Base-by-base conservation (phyloP, 2,888 invertebrate species). In the Synanthedon vespiformis region DNA sequence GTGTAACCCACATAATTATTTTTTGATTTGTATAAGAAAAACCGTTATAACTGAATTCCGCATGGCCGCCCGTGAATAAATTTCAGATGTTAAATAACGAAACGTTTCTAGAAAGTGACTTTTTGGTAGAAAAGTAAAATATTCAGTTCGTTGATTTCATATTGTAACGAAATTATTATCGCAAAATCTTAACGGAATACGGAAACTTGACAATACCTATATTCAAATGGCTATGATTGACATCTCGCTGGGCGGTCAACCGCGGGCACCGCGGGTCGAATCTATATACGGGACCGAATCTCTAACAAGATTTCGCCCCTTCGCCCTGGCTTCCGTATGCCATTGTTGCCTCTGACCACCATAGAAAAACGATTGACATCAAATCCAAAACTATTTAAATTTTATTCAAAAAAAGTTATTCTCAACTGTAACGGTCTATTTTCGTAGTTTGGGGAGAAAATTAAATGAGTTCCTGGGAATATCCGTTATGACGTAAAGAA, bases 171-270 rank as follows among this genome's bases (percentile, higher is more conserved):
- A 76, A 74, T 77, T 64, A 71, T 74, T 83, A 85, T 85, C 85
- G 77, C 61, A 57, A 73, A 74, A 85, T 85, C 86, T 79, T 60
- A 71, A 72, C 74, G 73, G 73, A 77, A 80, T 77, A 66, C 68
- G 77, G 71, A 75, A 75, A 78, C 69, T 72, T 73, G 74, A 79
- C 74, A 79, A 80, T 77, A 72, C 75, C 64, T 71, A 75, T 83
- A 85, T 86, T 86, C 79, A 86, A 86, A 86, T 79, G 74, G 65
- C 54, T 64, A 70, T 83, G 85, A 86, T 86, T 86, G 86, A 86
- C 86, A 84, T 83, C 83, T 77, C 86, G 63, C 78, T 79, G 65
- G 86, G 86, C 79, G 86, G 85, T 79, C 85, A 81, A 70, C 67
- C 72, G 69, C 65, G 56, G 57, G 51, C 55, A 70, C 67, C 72